Base-by-base conservation (phyloP, 1,140 invertebrate species). In the Papilio dardanus region DNA sequence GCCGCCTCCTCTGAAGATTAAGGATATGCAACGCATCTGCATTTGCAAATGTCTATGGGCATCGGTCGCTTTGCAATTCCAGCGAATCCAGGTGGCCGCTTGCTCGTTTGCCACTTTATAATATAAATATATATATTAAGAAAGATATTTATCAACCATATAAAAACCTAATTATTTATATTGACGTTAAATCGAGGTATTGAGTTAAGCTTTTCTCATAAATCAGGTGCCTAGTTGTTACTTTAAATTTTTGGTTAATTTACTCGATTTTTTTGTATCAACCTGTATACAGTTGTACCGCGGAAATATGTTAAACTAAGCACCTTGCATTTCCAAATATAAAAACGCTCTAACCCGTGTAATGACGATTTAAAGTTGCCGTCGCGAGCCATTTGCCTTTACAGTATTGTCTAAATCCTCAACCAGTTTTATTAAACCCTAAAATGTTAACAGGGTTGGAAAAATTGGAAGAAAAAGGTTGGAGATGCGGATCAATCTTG, bases 301-400 rank as follows among this genome's bases (percentile, higher is more conserved):
- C 71, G 69, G 74, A 77, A 78, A 81, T 85, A 85, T 82, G 83
- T 83, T 81, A 81, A 78, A 76, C 82, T 75, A 80, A 83, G 81
- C 80, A 83, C 83, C 83, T 83, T 81, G 79, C 81, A 54, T 73
- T 54, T 81, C 75, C 46, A 78, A 80, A 85, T 87, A 83, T 85
- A 87, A 87, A 87, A 92, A 90, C 81, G 80, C 80, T 79, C 83
- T 87, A 87, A 86, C 84, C 83, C 86, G 84, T 88, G 85, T 87
- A 89, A 90, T 86, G 85, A 88, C 86, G 83, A 84, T 89, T 88
- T 91, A 87, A 88, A 86, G 79, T 81, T 77, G 76, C 71, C 84
- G 86, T 84, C 84, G 77, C 80, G 84, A 82, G 79, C 85, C 87
- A 90, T 91, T 91, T 91, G 86, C 81, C 78, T 74, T 66, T 73